Percentiles rank a stretch among this genome's conserved stretches.
Conservation (phyloP, 2,113 vertebrate species). For the Sorex araneus region DNA sequence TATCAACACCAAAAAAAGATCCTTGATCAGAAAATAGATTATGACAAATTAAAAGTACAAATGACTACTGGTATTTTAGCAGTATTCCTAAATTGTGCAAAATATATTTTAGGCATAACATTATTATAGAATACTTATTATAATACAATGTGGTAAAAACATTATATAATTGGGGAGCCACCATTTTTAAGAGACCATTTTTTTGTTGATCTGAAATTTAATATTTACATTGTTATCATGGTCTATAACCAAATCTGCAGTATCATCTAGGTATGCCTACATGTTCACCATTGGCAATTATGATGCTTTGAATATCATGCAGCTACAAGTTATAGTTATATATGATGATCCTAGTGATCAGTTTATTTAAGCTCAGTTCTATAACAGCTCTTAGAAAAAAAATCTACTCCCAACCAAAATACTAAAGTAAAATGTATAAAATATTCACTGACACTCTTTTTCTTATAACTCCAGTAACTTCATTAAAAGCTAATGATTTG, state of each 20-base stretch:
- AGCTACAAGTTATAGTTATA: constrained; percentile 28
- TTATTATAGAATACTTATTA: background rate
- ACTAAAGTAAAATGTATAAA: too few relatives aligned
- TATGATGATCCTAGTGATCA: constrained; percentile 34
- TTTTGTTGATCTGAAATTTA: background rate
- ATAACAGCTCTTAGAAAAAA: background rate
- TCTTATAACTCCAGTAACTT: too few relatives aligned
- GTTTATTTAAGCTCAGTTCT: constrained; percentile 67
- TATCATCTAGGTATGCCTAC: background rate
- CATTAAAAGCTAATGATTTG: too few relatives aligned
- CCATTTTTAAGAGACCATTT: background rate
- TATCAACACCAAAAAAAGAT: background rate
- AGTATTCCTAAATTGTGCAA: background rate
- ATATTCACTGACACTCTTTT: too few relatives aligned
- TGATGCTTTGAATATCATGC: constrained; percentile 27
- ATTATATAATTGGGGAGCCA: background rate
- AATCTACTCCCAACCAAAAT: background rate
- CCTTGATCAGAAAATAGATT: background rate
- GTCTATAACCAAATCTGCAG: background rate
- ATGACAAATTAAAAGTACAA: background rate
- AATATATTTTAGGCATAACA: background rate
- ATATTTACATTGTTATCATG: background rate
- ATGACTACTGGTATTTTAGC: background rate
- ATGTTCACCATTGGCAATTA: background rate
- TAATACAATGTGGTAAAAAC: too few relatives aligned